Percentiles rank a stretch among this genome's conserved stretches.
phyloP scores from a whole-genome alignment of 2,888 invertebrate species.

The Ligdia adustata region DNA sequence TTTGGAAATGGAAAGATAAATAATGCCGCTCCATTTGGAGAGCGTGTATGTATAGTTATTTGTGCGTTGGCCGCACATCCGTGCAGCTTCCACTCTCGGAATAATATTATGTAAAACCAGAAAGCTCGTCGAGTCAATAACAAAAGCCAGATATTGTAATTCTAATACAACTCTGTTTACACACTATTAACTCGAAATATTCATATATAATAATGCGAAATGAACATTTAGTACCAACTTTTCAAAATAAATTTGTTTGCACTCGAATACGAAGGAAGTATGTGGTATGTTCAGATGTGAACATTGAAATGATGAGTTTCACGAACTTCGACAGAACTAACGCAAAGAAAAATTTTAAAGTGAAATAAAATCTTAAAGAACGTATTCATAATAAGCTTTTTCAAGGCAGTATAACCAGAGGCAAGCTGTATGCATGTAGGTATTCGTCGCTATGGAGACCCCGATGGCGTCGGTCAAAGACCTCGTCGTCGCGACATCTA shows the following conservation, averaged over 20 bases:
- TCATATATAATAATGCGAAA: too few relatives aligned
- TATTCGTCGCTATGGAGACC: conserved; percentile 70
- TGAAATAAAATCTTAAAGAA: conserved; percentile 54
- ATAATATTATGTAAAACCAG: conserved; percentile 47
- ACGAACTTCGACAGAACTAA: conserved; percentile 21
- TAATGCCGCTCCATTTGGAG: conserved; percentile 44
- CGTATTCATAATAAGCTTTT: conserved; percentile 60
- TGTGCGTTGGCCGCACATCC: conserved; percentile 40
- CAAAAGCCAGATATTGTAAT: conserved; percentile 34
- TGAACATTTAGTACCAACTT: too few relatives aligned
- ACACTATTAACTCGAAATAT: too few relatives aligned
- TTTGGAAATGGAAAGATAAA: conserved; percentile 52
- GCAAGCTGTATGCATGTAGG: conserved; percentile 56
- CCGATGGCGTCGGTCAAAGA: conserved; percentile 74
- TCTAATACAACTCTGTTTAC: too few relatives aligned
- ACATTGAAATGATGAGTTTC: too few relatives aligned
- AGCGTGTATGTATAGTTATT: conserved; percentile 42
- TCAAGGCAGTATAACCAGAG: conserved; percentile 53
- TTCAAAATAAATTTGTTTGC: too few relatives aligned
- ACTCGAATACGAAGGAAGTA: too few relatives aligned
- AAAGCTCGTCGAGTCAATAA: conserved; percentile 42
- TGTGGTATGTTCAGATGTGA: too few relatives aligned
- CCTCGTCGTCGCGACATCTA: conserved; percentile 70
- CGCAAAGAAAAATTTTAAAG: conserved; percentile 43
- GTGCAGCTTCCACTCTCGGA: conserved; percentile 31